phyloP scores from a whole-genome alignment of 37 sponge, comb jelly and placozoan genomes.

The Tethya wilhelma region DNA sequence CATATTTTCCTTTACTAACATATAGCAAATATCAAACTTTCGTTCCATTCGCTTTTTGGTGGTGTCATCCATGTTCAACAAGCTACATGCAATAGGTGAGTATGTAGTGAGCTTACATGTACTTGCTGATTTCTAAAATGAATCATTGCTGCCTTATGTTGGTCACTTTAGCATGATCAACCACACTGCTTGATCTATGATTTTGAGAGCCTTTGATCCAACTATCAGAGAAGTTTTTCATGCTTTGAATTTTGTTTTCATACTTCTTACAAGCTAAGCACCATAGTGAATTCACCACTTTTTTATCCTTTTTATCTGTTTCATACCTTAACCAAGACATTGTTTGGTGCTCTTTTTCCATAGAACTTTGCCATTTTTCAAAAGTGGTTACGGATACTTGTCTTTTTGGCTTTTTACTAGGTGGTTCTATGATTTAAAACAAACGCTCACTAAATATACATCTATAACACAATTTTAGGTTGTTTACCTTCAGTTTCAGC shows the following conservation, averaged over 20 bases:
- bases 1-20: slow-evolving; percentile 42
- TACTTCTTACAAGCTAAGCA: slow-evolving; percentile 42
- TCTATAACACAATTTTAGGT: no score
- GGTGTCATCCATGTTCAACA: slow-evolving; percentile 25
- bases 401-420: no score
- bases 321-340: slow-evolving; percentile 60
- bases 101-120: no score
- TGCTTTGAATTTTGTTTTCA: slow-evolving; percentile 34
- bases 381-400: no score
- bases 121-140: no score
- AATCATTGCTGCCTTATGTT: slow-evolving; percentile 3
- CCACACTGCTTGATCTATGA: slow-evolving; percentile 58
- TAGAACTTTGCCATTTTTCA: slow-evolving; percentile 47
- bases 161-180: slow-evolving; percentile 73
- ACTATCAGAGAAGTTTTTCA: slow-evolving; percentile 50
- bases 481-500: no score
- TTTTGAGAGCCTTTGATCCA: slow-evolving; percentile 72
- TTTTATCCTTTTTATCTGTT: slow-evolving; percentile 6
- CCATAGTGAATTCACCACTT: slow-evolving; percentile 36
- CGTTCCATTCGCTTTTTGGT: slow-evolving; percentile 5
- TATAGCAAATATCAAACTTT: slow-evolving; percentile 45
- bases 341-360: slow-evolving; percentile 29
- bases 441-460: no score
- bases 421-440: no score
- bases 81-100: slow-evolving; percentile 40